Evolutionary conservation across 2,888 invertebrate species (phyloP).

Genomic region (Oligia latruncula): DNA sequence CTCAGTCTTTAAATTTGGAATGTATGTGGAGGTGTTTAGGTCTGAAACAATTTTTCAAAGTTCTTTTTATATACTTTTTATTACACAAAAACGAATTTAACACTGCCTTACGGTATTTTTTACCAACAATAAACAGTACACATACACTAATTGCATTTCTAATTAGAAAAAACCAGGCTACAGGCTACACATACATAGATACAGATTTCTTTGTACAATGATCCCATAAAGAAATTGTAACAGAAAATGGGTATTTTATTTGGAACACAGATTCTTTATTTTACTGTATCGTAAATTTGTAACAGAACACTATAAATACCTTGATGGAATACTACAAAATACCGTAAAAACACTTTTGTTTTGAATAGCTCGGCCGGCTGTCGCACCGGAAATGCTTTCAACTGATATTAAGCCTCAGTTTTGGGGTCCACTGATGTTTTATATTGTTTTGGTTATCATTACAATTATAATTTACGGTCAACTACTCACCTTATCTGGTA

Average conservation of each 20-base stretch:
- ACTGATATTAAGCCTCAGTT: constrained; percentile 48
- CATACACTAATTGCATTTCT: constrained; percentile 65
- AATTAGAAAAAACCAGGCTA: constrained; percentile 66
- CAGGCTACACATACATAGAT: constrained; percentile 36
- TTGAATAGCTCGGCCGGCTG: constrained; percentile 86
- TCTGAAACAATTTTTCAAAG: constrained; percentile 73
- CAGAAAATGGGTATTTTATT: constrained; percentile 43
- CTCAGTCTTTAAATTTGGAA: constrained; percentile 88
- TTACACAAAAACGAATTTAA: constrained; percentile 1
- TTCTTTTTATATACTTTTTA: constrained; percentile 16
- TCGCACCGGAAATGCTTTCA: constrained; percentile 82
- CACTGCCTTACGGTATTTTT: constrained; percentile 59
- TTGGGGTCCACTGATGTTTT: constrained; percentile 30
- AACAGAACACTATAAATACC: constrained; percentile 44
- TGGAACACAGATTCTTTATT: constrained; percentile 21
- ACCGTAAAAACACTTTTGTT: constrained; percentile 83
- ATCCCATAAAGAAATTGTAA: constrained; percentile 39
- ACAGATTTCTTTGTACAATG: constrained; percentile 45
- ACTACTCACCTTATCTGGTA: constrained; percentile 79
- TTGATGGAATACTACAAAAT: constrained; percentile 68
- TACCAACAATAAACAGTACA: constrained; percentile 63
- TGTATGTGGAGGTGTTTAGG: constrained; percentile 72
- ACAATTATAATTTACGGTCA: constrained; percentile 54
- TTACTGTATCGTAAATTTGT: constrained; percentile 24
- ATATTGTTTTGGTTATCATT: constrained; percentile 37